Base-by-base conservation (phyloP, 2,888 invertebrate genomes). In the Pristionchus fissidentatus region DNA sequence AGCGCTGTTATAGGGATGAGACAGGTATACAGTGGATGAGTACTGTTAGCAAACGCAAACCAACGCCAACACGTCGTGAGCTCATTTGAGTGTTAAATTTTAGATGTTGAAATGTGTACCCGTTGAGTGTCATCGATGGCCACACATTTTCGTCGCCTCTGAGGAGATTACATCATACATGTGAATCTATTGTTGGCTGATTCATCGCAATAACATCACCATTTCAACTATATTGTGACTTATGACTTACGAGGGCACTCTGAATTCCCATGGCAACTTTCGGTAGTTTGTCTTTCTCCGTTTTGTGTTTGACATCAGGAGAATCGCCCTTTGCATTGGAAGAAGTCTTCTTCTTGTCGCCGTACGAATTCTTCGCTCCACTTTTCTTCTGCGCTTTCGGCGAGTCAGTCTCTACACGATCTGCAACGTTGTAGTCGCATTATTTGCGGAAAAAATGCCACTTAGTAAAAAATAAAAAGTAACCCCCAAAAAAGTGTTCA, bases 271-370 rank as follows among this genome's bases (percentile, higher is more conserved):
- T 66, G 5, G 81, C 46, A 3, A 60, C 46, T 66, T 66, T 66
- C 62, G 81, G 81, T 2, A 60, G 32, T 46, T 81, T 60, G 43
- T 35, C 49, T 38, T 79, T 49, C 38, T 57, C 55, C 38, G n/a
- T 8, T 57, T 79, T 79, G 26, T 57, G 55, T 26, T 57, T 46
- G 35, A 32, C 13, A 41, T 79, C 79, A 10, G 55, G 79, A 3
- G 79, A 87, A 66, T 88, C 88, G 41, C 86, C 85, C 85, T 87
- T 87, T 70, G 84, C 62, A 3, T 85, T 77, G 7, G 84, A 57
- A 0, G 55, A 41, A 38, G 35, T 15, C 55, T 79, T 77, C 70
- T 86, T 85, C 41, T 83, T 86, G 0, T 66, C 83, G 4, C 86
- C 62, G 55, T 86, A 87, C 55, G 85, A 84, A 15, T 78, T 62